phyloP scores from a whole-genome alignment of 2,113 vertebrate species.

The Carassius carassius region DNA sequence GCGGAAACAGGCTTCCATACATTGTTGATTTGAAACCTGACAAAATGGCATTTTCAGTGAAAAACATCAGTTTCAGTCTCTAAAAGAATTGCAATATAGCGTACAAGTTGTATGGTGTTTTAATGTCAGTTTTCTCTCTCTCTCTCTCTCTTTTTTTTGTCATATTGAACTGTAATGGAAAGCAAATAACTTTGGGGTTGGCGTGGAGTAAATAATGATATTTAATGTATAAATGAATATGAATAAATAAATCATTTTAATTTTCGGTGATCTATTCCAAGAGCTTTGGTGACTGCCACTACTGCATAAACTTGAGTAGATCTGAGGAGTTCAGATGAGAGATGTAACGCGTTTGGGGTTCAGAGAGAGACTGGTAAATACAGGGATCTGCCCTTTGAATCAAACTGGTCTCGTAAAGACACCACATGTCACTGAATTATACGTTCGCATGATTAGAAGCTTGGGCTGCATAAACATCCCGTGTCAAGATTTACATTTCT shows the following conservation, averaged over 20 bases:
- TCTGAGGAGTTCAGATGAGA: conserved; percentile 62
- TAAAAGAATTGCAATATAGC: not conserved
- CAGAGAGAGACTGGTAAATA: conserved; percentile 74
- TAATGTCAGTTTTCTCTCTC: too few species aligned
- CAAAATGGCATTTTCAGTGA: not conserved
- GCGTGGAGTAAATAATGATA: not conserved
- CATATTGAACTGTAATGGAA: not conserved
- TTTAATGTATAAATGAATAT: not conserved
- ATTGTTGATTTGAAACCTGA: too few species aligned
- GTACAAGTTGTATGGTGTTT: not conserved
- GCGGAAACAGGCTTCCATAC: too few species aligned
- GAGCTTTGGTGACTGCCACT: not conserved
- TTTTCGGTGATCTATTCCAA: not conserved
- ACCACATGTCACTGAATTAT: conserved; percentile 79
- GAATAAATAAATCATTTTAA: not conserved
- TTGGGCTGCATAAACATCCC: conserved; percentile 79
- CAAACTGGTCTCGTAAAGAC: conserved; percentile 78
- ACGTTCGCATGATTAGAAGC: conserved; percentile 81
- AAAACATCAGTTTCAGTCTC: not conserved
- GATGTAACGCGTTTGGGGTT: conserved; percentile 65
- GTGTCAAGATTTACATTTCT: conserved; percentile 80
- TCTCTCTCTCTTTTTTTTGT: not conserved
- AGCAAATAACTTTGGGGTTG: not conserved
- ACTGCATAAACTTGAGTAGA: conserved; percentile 59
- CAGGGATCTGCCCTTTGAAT: conserved; percentile 79